Base-by-base conservation (phyloP, 2,888 invertebrate genomes). In the Calameuta filiformis region DNA sequence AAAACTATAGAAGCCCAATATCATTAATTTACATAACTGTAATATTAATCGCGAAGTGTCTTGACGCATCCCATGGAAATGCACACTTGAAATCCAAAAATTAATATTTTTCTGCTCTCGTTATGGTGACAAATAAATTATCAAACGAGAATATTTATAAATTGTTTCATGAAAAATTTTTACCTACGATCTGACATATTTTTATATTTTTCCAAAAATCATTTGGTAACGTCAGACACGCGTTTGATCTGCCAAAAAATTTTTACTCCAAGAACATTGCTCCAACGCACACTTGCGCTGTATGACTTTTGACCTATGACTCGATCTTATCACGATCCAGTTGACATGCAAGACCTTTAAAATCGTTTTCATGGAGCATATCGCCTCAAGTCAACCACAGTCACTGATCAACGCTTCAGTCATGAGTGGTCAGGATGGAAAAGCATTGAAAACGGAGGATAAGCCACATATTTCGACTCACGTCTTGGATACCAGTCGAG, bases 401-500 rank as follows among this genome's bases (percentile, higher is more conserved):
- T 56, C 56, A 56, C 56, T 9, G 56, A 23, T 56, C 56, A 56
- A 9, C 56, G 1, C 23, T 56, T 56, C 56, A 56, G 56, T 23
- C 56, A 23, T 23, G 56, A 56, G 56, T 56, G 56, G 56, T 23
- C 56, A 56, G 23, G 23, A 23, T 23, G 56, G 23, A 56, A 56
- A 56, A 31, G 34, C 35, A 73, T 33, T 56, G 23, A 56, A 56
- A 56, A 56, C 23, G 2, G 56, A 23, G 23, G 56, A 76, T 56
- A 92, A 92, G 56, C 92, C 94, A 0, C 93, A 95, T 11, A 92
- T 96, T 82, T 95, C 96, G 0, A 95, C 95, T 0, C 96, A 96
- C 89, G 94, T 96, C 0, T 90, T 96, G 79, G 96, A 96, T 84
- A 95, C 94, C 3, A 93, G 94, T 0, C 92, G 92, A 33, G 96